These are phyloP conservation scores for Drosophila ezoana DNA, from an alignment of 2,888 invertebrate genomes.

Conservation along the genomic window DNA sequence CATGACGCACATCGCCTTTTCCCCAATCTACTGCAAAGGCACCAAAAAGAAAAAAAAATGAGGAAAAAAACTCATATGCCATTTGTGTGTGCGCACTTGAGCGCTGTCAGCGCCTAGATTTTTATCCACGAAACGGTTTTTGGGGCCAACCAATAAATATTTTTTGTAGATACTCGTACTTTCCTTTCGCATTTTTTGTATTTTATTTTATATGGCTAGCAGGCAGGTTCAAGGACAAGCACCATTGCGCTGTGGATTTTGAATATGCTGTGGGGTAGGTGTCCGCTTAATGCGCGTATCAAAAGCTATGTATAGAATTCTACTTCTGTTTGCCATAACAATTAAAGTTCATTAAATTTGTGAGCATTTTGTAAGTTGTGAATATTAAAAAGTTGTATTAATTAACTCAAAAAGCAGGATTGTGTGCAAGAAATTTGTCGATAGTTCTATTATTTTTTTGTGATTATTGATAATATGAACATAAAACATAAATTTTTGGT, in stretches of 20 bases:
- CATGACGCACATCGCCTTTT: constrained; percentile 64
- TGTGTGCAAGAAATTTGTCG: too few relatives aligned
- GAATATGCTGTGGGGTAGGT: constrained; percentile 1
- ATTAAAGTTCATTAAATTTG: too few relatives aligned
- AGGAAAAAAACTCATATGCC: constrained; percentile 56
- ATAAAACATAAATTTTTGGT: too few relatives aligned
- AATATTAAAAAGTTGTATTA: too few relatives aligned
- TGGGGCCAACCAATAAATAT: constrained; percentile 63
- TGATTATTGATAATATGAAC: too few relatives aligned
- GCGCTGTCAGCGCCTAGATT: constrained; percentile 70
- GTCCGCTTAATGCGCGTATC: background rate
- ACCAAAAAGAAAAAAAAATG: constrained; percentile 8
- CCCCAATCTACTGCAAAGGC: background rate
- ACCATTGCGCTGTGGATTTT: constrained; percentile 29
- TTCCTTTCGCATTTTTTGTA: constrained; percentile 31
- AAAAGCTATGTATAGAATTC: constrained; percentile 1
- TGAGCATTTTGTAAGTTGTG: too few relatives aligned
- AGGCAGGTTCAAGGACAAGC: constrained; percentile 72
- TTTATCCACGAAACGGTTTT: constrained; percentile 63
- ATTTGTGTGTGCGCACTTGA: constrained; percentile 66
- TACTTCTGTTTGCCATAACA: background rate
- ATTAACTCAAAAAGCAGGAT: too few relatives aligned
- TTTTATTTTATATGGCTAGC: constrained; percentile 19
- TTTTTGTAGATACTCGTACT: constrained; percentile 42
- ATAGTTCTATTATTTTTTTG: too few relatives aligned